phyloP scores from a whole-genome alignment of 1,140 invertebrate species.

The Xylocopa sonorina region DNA sequence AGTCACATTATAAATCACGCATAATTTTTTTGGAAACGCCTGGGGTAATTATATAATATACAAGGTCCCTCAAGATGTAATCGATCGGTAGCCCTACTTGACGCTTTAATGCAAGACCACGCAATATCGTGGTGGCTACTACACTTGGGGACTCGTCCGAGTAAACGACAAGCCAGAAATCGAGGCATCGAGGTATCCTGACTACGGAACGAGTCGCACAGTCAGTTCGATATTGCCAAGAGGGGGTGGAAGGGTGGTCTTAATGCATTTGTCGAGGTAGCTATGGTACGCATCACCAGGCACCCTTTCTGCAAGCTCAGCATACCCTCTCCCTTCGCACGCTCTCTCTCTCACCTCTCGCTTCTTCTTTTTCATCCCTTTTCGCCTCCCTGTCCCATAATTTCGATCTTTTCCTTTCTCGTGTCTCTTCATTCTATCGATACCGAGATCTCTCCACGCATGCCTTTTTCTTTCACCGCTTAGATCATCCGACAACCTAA shows the following conservation, averaged over 20 bases:
- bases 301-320: slow-evolving; percentile 82
- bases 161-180: slow-evolving; percentile 45
- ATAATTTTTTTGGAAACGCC: no score
- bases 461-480: neutral
- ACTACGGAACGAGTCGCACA: slow-evolving; percentile 46
- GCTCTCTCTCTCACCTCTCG: slow-evolving; percentile 36
- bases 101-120: no score
- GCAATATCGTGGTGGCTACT: no score
- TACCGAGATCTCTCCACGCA: neutral
- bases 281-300: slow-evolving; percentile 79
- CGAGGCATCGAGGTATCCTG: slow-evolving; percentile 36
- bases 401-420: slow-evolving; percentile 36
- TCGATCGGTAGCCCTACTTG: no score
- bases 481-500: neutral
- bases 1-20: no score
- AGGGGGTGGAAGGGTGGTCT: slow-evolving; percentile 70
- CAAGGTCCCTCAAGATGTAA: no score
- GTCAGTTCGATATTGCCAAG: slow-evolving; percentile 74
- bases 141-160: neutral
- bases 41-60: no score
- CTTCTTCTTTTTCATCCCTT: slow-evolving; percentile 21
- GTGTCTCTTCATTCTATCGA: neutral
- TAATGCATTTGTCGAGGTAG: slow-evolving; percentile 81
- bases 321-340: slow-evolving; percentile 57
- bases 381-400: slow-evolving; percentile 29